Conservation (phyloP, 2,113 vertebrate species). For the Mus spicilegus region DNA sequence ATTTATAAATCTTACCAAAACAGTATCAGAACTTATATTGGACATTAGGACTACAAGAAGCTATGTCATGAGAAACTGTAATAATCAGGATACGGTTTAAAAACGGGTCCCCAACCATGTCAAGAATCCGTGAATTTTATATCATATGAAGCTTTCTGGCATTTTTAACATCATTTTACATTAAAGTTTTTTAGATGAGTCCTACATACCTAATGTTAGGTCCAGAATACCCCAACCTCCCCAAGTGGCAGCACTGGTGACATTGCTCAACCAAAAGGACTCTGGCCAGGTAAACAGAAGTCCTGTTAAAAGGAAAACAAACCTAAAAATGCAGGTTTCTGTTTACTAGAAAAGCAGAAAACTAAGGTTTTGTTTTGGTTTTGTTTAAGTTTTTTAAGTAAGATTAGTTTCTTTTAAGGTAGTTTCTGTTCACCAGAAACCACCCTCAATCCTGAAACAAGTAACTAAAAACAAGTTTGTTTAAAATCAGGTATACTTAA, state of each 20-base stretch:
- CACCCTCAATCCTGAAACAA: background rate
- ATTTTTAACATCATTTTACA: background rate
- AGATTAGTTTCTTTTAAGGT: background rate
- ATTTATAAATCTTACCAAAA: constrained; percentile 1
- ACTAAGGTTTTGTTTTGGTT: background rate
- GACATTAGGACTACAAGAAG: background rate
- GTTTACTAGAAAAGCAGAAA: background rate
- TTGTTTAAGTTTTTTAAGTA: background rate
- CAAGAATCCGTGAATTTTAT: background rate
- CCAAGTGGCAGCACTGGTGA: background rate
- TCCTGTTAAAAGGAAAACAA: background rate
- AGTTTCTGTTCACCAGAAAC: background rate
- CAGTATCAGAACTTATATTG: background rate
- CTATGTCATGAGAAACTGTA: background rate
- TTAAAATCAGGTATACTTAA: background rate
- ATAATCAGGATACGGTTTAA: background rate
- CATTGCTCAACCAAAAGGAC: background rate
- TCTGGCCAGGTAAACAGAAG: background rate
- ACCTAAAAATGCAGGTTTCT: background rate
- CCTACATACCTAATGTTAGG: background rate
- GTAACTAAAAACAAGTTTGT: background rate
- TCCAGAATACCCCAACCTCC: background rate
- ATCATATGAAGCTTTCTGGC: background rate
- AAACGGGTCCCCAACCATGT: background rate
- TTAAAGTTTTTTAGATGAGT: background rate